Conservation (phyloP, 2,888 invertebrate species). For the Rhaphigaster nebulosa region DNA sequence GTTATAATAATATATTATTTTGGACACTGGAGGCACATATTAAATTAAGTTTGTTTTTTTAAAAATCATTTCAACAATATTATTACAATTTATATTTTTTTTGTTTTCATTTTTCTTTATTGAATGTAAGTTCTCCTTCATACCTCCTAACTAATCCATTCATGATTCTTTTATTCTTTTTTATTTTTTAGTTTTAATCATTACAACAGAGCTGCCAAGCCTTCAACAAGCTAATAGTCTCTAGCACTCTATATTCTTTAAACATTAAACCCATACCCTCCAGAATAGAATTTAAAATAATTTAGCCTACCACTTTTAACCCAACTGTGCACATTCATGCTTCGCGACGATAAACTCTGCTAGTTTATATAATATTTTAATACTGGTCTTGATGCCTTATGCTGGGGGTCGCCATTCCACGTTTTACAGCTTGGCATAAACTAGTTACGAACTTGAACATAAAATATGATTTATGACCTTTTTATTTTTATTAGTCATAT, state of each 20-base stretch:
- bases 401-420: background rate
- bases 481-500: slow-evolving; percentile 22
- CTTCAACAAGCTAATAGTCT: no score
- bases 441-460: slow-evolving; percentile 17
- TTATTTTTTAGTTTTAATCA: no score
- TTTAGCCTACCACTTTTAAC: background rate
- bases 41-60: no score
- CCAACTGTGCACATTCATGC: background rate
- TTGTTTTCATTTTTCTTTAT: no score
- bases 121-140: no score
- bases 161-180: no score
- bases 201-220: background rate
- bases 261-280: background rate
- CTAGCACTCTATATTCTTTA: background rate
- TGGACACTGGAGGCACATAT: no score
- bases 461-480: background rate
- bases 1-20: no score
- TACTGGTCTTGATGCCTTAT: background rate
- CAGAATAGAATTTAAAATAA: background rate
- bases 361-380: slow-evolving; percentile 19
- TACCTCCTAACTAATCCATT: no score
- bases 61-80: no score
- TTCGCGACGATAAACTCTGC: background rate
- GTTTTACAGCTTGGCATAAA: slow-evolving; percentile 8
- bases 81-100: no score